These are phyloP conservation scores for Drosophila rhopaloa DNA, from an alignment of 1,140 invertebrate genomes.

Conservation along the genomic window DNA sequence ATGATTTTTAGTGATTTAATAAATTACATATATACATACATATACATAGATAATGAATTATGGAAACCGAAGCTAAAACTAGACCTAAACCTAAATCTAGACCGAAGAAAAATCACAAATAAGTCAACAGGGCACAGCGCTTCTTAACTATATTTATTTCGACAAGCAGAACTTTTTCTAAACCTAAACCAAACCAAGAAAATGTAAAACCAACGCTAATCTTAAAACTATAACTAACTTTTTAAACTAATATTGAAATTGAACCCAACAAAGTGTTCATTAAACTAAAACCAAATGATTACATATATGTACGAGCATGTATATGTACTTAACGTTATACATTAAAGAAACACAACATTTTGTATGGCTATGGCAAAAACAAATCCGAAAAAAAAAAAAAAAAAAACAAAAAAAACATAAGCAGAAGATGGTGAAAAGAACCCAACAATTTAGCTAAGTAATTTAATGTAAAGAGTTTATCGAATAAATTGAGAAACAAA, in stretches of 20 bases:
- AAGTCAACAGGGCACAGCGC: constrained; percentile 82
- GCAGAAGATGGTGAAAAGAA: constrained; percentile 41
- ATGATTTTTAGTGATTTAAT: constrained; percentile 73
- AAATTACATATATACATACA: constrained; percentile 58
- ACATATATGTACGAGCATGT: constrained; percentile 47
- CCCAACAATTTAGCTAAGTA: constrained; percentile 74
- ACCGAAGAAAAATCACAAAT: constrained; percentile 56
- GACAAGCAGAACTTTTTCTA: constrained; percentile 74
- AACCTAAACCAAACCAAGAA: constrained; percentile 47
- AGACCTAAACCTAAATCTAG: constrained; percentile 51
- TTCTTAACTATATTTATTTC: constrained; percentile 78
- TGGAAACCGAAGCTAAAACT: constrained; percentile 40
- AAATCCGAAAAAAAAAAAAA: constrained; percentile 10
- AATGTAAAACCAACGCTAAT: constrained; percentile 63
- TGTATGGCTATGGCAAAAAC: constrained; percentile 70
- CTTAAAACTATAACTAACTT: constrained; percentile 69
- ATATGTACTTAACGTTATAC: constrained; percentile 51
- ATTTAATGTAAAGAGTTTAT: constrained; percentile 74
- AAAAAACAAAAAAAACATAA: constrained; percentile 7
- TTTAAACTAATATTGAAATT: constrained; percentile 82
- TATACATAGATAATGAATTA: constrained; percentile 54
- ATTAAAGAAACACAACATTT: constrained; percentile 68
- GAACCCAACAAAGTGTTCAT: constrained; percentile 82
- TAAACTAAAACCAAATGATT: constrained; percentile 65
- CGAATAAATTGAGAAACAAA: constrained; percentile 66